Base-by-base conservation (phyloP, 2,797 vertebrate species). In the Tapirus indicus region DNA sequence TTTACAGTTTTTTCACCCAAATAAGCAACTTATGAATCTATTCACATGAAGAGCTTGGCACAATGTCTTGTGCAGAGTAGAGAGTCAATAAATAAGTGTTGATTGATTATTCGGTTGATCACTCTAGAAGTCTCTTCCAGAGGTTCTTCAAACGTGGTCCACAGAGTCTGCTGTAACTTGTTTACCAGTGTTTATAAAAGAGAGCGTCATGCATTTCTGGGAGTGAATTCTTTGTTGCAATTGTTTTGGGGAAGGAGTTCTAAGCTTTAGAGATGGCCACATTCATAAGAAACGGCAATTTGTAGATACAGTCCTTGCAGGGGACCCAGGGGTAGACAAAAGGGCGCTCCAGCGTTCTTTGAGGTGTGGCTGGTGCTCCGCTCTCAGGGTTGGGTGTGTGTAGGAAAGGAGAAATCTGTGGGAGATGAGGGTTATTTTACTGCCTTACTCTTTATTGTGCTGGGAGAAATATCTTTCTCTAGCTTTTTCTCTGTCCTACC, bases 301-400 rank as follows among this genome's bases (percentile, higher is more conserved):
- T 17, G 77, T 47, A 29, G 23, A 20, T 27, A 29, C 13, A 27
- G 62, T 5, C n/a, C 2, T 11, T 49, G 17, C n/a, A 3, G 0
- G 0, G 12, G n/a, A 54, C 4, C n/a, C 13, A 0, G 0, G 5
- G 23, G 64, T 5, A 1, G 35, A 38, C 47, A 6, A 29, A 27
- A 27, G n/a, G 20, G 5, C 0, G 0, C 27, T 5, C 7, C 17
- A 17, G 60, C 1, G 18, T 62, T 3, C 44, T 35, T 7, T 54
- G 13, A 21, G 47, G 29, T 2, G 47, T 20, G 71, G 38, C 78
- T 25, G 69, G 38, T 1, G 5, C 60, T 17, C 7, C 0, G 4
- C 17, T 29, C 13, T 27, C 38, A 17, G 23, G 71, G 56, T 6
- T 41, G 44, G 13, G 1, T 16, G 27, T 29, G 35, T 6, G 35